These are phyloP conservation scores for Synchiropus splendidus DNA, from an alignment of 2,113 vertebrate species.

Conservation along the genomic window DNA sequence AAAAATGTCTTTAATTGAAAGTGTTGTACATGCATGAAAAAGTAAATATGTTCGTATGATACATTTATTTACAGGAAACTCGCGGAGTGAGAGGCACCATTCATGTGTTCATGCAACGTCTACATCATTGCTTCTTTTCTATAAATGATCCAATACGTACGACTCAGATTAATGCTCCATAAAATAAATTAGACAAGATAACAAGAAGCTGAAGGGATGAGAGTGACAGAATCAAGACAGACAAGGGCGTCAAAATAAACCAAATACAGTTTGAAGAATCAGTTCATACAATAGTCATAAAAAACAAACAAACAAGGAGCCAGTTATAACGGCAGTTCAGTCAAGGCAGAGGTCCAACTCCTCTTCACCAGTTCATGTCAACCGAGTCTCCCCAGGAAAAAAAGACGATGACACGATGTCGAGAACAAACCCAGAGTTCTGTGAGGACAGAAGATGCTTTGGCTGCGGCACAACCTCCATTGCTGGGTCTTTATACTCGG, in stretches of 20 bases:
- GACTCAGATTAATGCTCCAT: background rate
- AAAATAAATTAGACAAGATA: constrained; percentile 48
- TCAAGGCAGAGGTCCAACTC: too few species aligned
- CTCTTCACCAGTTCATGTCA: background rate
- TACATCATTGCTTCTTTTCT: constrained; percentile 29
- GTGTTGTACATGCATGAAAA: constrained; percentile 75
- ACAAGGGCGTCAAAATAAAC: constrained; percentile 58
- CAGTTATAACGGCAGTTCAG: constrained; percentile 11
- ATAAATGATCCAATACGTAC: constrained; percentile 25
- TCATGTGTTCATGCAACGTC: constrained; percentile 44
- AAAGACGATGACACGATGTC: too few species aligned
- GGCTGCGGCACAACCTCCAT: too few species aligned
- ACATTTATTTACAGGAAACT: constrained; percentile 72
- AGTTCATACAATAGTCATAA: too few species aligned
- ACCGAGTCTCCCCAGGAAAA: too few species aligned
- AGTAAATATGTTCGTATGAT: constrained; percentile 75
- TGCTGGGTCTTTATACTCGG: too few species aligned
- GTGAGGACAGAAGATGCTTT: too few species aligned
- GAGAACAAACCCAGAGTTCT: too few species aligned
- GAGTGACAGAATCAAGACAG: constrained; percentile 3
- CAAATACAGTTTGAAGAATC: constrained; percentile 46
- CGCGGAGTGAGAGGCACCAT: constrained; percentile 65
- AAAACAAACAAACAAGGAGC: constrained; percentile 52
- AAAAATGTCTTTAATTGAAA: constrained; percentile 66
- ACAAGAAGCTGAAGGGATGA: constrained; percentile 12